phyloP scores from a whole-genome alignment of 2,888 invertebrate species.

The Hermodice carunculata region DNA sequence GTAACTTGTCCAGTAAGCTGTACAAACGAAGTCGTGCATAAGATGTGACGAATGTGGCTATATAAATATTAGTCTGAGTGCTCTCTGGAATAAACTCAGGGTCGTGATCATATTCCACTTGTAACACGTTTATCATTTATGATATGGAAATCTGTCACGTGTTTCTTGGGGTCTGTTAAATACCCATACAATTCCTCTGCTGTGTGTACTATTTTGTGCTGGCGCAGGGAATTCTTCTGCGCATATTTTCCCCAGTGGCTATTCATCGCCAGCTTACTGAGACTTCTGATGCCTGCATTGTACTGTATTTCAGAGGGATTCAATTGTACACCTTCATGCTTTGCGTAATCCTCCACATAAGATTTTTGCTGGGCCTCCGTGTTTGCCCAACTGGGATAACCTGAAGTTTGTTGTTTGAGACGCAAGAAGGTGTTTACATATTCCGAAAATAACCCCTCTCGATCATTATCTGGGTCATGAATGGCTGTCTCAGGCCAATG shows the following conservation, averaged over 20 bases:
- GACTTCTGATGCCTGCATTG: not conserved
- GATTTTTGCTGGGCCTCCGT: constrained; percentile 38
- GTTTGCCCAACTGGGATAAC: constrained; percentile 44
- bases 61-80: not conserved
- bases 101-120: not conserved
- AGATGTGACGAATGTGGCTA: not conserved
- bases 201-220: not conserved
- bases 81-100: not conserved
- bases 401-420: constrained; percentile 49
- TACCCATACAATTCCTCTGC: not conserved
- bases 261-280: not conserved
- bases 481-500: constrained; percentile 48
- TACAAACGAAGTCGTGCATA: constrained; percentile 1
- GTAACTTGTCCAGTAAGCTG: not conserved
- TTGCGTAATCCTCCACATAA: constrained; percentile 41
- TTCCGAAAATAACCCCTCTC: constrained; percentile 51
- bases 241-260: constrained; percentile 5
- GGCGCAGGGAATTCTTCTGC: not conserved
- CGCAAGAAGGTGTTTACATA: constrained; percentile 56
- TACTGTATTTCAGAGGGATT: not conserved
- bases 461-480: constrained; percentile 31
- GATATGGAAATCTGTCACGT: not conserved
- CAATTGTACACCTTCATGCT: constrained; percentile 37
- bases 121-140: not conserved
- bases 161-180: not conserved